These are phyloP conservation scores for Ceuthmochares aereus DNA, from an alignment of 2,113 vertebrate genomes.

Conservation along the genomic window DNA sequence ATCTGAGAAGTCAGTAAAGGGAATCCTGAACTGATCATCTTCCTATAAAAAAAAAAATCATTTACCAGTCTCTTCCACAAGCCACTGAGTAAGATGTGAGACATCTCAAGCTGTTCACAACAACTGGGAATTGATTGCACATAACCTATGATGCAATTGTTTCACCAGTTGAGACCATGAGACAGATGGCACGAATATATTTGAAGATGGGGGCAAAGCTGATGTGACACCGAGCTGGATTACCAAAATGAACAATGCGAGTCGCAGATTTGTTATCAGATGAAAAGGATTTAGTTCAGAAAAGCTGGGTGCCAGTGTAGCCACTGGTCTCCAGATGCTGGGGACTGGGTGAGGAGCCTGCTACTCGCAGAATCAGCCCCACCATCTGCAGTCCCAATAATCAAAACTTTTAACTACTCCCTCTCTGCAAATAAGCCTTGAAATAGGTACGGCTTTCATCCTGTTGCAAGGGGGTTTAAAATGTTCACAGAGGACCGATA, in stretches of 20 bases:
- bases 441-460: constrained; percentile 38
- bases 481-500: constrained; percentile 30
- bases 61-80: constrained; percentile 63
- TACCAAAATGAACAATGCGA: constrained; percentile 42
- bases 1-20: constrained; percentile 48
- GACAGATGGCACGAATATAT: constrained; percentile 77
- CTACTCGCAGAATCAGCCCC: constrained; percentile 13
- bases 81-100: constrained; percentile 62
- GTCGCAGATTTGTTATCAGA: constrained; percentile 32
- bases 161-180: constrained; percentile 69
- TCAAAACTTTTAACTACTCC: constrained; percentile 55
- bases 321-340: constrained; percentile 27
- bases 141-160: constrained; percentile 59
- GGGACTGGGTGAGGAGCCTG: background rate
- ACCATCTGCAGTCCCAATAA: constrained; percentile 59
- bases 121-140: constrained; percentile 73
- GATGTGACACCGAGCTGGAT: constrained; percentile 49
- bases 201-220: constrained; percentile 62
- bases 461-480: constrained; percentile 5
- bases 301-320: background rate
- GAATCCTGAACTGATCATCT: constrained; percentile 52
- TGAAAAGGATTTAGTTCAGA: constrained; percentile 25
- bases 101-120: constrained; percentile 73
- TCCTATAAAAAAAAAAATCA: constrained; percentile 34
- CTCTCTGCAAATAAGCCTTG: constrained; percentile 19